Evolutionary conservation across 2,113 vertebrate genomes (phyloP).

Genomic region (Pachycephala philippinensis): DNA sequence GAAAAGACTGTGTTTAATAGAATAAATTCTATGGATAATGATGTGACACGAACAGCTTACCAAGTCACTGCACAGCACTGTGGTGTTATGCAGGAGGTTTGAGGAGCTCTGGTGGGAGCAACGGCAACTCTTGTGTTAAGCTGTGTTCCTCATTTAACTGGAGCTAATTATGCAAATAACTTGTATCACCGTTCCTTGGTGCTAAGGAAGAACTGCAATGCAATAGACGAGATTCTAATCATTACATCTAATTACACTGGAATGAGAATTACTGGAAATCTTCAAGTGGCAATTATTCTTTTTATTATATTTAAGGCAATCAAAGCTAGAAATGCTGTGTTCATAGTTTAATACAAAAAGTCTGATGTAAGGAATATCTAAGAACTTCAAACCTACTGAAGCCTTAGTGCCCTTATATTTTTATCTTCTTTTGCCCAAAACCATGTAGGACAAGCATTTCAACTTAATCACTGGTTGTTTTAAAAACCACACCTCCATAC

Average conservation of each 20-base stretch:
- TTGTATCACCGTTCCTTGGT: background rate
- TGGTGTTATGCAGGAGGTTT: background rate
- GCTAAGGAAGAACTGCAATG: background rate
- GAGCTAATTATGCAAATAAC: background rate
- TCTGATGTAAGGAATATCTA: background rate
- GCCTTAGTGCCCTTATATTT: background rate
- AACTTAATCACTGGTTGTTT: background rate
- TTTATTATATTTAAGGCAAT: background rate
- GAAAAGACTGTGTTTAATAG: background rate
- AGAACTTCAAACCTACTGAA: background rate
- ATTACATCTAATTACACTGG: background rate
- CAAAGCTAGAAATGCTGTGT: background rate
- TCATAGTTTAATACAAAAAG: background rate
- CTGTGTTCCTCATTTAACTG: background rate
- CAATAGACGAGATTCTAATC: background rate
- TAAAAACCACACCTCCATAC: background rate
- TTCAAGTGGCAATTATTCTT: conserved; percentile 13
- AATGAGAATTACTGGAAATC: background rate
- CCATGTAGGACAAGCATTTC: background rate
- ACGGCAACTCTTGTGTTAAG: background rate
- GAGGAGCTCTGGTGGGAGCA: background rate
- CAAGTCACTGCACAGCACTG: background rate
- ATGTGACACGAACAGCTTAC: background rate
- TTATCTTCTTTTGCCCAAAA: background rate
- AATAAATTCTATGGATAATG: background rate